Evolutionary conservation across 2,888 invertebrate species (phyloP), one percentile per base, ranked within the genome.

Genomic region (Vanessa cardui): DNA sequence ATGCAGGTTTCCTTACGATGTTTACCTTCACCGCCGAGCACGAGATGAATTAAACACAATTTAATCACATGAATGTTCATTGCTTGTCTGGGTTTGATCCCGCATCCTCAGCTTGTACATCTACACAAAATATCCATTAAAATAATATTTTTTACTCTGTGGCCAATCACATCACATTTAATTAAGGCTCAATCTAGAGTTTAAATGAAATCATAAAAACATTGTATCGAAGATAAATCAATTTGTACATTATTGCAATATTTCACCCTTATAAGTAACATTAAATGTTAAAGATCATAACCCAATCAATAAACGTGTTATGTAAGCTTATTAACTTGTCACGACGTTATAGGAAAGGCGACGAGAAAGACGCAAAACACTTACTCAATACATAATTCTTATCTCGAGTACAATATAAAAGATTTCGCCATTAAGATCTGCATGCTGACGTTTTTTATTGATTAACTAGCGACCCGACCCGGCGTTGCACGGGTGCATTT

Each of bases 321-420:
- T 65, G 71, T 67, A 76, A 74, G 66, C 64, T 72, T 70, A 73
- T 71, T 72, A 76, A 70, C 68, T 67, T 72, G 74, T 73, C 73
- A 72, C 15, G 64, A 49, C 67, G 71, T 59, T 70, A 71, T 71
- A 70, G 68, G 72, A 75, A 75, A 73, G 69, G 20, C 44, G 62
- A 46, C 44, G 62, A 46, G 59, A 61, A 66, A 58, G 64, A 69
- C 70, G 58, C 46, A 54, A 64, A 70, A 72, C 58, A 59, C 60
- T 72, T 72, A 62, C 70, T 64, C 62, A 70, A 67, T 66, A 21
- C 52, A 63, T 66, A 59, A 65, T 68, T 66, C 61, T 64, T 70
- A 64, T 47, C 31, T 59, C 50, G 20, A 54, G n/a, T 59, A 50
- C 45, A 63, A 67, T 67, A 59, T 58, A 50, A 63, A 39, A 26